phyloP scores from a whole-genome alignment of 2,797 vertebrate genomes.

The Muscicapa comitata region DNA sequence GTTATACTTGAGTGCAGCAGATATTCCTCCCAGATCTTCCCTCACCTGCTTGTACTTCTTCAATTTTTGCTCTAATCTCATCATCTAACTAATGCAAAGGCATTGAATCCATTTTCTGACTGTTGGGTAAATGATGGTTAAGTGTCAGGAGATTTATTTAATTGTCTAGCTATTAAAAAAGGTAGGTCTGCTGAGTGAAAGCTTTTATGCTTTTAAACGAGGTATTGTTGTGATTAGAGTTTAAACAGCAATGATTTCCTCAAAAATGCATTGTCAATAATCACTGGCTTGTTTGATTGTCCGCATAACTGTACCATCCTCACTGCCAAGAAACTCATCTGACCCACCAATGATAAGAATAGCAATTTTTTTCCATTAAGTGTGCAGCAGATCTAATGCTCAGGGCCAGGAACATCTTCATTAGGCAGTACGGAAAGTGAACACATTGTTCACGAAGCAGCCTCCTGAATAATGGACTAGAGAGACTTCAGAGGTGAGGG shows the following conservation, averaged over 20 bases:
- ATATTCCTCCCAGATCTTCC: not conserved
- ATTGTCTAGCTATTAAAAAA: slow-evolving; percentile 41
- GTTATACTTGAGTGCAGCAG: not conserved
- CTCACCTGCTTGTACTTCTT: not conserved
- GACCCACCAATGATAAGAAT: slow-evolving; percentile 3
- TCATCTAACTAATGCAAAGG: slow-evolving; percentile 54
- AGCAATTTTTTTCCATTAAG: slow-evolving; percentile 23
- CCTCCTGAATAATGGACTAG: slow-evolving; percentile 48
- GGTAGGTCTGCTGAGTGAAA: slow-evolving; percentile 49
- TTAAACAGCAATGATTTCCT: slow-evolving; percentile 67
- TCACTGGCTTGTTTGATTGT: slow-evolving; percentile 29
- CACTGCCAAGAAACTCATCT: slow-evolving; percentile 35
- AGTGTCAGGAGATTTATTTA: slow-evolving; percentile 61
- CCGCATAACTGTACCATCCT: slow-evolving; percentile 26
- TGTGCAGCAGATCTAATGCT: not conserved
- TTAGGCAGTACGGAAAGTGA: slow-evolving; percentile 50
- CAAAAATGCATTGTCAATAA: slow-evolving; percentile 38
- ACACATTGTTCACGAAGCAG: not conserved
- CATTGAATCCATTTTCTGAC: slow-evolving; percentile 43
- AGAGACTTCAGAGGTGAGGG: slow-evolving; percentile 26
- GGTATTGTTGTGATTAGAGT: slow-evolving; percentile 49
- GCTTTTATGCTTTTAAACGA: slow-evolving; percentile 70
- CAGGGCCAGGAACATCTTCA: slow-evolving; percentile 57
- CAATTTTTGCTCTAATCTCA: slow-evolving; percentile 22
- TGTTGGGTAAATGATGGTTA: slow-evolving; percentile 52